A percentile compares a stretch with the other conserved stretches of the same genome.
phyloP scores from a whole-genome alignment of 2,888 invertebrate genomes.

The Heliconius aoede region DNA sequence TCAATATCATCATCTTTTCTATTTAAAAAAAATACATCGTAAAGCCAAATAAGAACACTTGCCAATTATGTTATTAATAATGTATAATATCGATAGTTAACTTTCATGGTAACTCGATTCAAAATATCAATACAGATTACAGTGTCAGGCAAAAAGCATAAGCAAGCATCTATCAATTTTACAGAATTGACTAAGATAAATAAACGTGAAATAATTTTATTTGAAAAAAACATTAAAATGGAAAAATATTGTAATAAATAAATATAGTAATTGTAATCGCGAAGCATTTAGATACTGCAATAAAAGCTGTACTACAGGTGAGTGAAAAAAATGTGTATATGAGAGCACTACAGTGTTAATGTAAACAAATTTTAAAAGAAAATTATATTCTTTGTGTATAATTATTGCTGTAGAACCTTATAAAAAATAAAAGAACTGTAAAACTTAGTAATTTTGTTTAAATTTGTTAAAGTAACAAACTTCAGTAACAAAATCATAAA shows the following conservation, averaged over 20 bases:
- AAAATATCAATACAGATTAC: constrained; percentile 7
- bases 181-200: constrained; percentile 26
- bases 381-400: not conserved
- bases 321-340: constrained; percentile 24
- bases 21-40: not conserved
- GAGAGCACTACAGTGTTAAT: constrained; percentile 21
- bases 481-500: constrained; percentile 4
- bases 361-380: constrained; percentile 38
- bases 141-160: constrained; percentile 22
- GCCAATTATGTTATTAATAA: not conserved
- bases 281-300: constrained; percentile 7
- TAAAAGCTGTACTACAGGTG: constrained; percentile 35
- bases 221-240: not conserved
- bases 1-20: not conserved
- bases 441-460: not conserved
- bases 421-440: not conserved
- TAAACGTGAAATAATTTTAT: constrained; percentile 1
- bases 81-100: constrained; percentile 4
- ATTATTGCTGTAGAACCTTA: not conserved
- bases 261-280: not conserved
- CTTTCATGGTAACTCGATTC: constrained; percentile 16
- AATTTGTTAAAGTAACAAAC: not conserved
- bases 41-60: not conserved
- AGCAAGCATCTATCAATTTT: constrained; percentile 22
- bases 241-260: not conserved